phyloP scores from a whole-genome alignment of 1,140 invertebrate genomes.

The Caenorhabditis inopinata region DNA sequence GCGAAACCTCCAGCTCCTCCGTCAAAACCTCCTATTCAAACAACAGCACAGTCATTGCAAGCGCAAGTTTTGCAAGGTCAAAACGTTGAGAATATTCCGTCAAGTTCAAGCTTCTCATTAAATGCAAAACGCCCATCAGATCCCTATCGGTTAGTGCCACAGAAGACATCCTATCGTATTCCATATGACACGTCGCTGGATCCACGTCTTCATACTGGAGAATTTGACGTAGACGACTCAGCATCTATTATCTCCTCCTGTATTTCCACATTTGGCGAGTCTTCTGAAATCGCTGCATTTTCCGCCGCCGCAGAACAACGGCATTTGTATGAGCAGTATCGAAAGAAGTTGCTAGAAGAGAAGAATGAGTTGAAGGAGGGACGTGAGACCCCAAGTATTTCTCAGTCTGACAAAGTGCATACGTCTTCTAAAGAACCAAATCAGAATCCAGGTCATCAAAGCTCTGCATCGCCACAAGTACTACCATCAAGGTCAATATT shows the following conservation, averaged over 20 bases:
- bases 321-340: slow-evolving; percentile 5
- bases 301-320: neutral
- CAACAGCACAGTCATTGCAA: neutral
- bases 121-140: neutral
- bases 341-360: neutral
- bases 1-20: slow-evolving; percentile 19
- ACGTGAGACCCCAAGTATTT: neutral
- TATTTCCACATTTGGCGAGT: neutral
- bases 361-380: slow-evolving; percentile 12
- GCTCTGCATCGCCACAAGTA: too few relatives aligned
- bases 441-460: too few relatives aligned
- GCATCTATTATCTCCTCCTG: slow-evolving; percentile 4
- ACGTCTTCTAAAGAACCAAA: too few relatives aligned
- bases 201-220: neutral
- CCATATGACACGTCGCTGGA: neutral
- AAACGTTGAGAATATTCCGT: too few relatives aligned
- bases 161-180: neutral
- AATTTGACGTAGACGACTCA: neutral
- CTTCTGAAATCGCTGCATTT: neutral
- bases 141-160: neutral
- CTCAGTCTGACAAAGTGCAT: neutral
- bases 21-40: neutral
- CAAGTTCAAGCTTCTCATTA: too few relatives aligned
- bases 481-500: neutral
- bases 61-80: neutral